These are phyloP conservation scores for Agrilus cyanescens DNA, from an alignment of 2,888 invertebrate genomes.

Conservation along the genomic window DNA sequence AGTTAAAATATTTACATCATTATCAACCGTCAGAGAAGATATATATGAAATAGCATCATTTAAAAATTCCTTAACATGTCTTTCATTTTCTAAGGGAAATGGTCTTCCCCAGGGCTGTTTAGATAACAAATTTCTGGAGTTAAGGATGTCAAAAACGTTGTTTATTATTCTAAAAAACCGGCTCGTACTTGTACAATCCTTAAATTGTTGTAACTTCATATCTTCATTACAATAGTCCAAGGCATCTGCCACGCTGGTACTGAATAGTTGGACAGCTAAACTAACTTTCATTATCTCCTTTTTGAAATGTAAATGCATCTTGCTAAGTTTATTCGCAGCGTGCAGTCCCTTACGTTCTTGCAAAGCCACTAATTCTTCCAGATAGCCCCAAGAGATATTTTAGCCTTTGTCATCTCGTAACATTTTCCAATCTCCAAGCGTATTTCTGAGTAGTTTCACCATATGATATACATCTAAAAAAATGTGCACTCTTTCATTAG, in stretches of 20 bases:
- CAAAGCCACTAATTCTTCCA: constrained; percentile 12
- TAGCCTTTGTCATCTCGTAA: constrained; percentile 8
- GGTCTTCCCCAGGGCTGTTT: no score
- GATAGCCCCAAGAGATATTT: constrained; percentile 15
- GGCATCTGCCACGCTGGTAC: constrained; percentile 7
- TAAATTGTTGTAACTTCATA: no score
- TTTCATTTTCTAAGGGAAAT: no score
- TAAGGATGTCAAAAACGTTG: constrained; percentile 1
- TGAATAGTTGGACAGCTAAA: constrained; percentile 15
- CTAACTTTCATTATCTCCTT: constrained; percentile 18
- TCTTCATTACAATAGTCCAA: constrained; percentile 7
- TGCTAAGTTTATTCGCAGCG: constrained; percentile 15
- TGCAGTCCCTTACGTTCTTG: constrained; percentile 15
- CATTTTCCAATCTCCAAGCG: constrained; percentile 11
- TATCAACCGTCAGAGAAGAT: not conserved
- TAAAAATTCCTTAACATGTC: not conserved
- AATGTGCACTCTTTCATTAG: constrained; percentile 10
- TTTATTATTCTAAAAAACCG: constrained; percentile 1
- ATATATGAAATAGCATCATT: not conserved
- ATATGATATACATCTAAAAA: constrained; percentile 20
- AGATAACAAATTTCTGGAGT: not conserved
- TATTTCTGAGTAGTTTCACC: constrained; percentile 20
- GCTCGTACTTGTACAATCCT: not conserved
- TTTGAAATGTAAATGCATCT: constrained; percentile 11
- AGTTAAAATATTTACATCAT: not conserved